Percentiles rank a stretch among this genome's conserved stretches.
Conservation (phyloP, 2,888 invertebrate genomes). For the Aphodius sticticus region DNA sequence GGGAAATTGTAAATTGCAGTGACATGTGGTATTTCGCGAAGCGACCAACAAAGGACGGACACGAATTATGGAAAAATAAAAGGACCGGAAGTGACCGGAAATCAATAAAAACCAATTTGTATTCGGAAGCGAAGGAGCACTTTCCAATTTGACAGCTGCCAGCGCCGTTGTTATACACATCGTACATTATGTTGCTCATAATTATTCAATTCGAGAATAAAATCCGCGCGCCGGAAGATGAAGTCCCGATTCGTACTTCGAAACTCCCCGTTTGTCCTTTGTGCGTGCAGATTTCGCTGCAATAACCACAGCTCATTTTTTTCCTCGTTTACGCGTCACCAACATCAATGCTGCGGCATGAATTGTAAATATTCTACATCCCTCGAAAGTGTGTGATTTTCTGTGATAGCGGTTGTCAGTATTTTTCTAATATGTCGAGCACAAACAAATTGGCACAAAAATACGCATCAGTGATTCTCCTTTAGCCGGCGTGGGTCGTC, state of each 20-base stretch:
- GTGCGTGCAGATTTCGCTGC: not conserved
- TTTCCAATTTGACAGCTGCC: slow-evolving; percentile 19
- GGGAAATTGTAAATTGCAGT: not conserved
- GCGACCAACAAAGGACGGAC: slow-evolving; percentile 15
- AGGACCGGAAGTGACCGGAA: slow-evolving; percentile 10
- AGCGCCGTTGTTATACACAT: slow-evolving; percentile 5
- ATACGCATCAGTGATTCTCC: not conserved
- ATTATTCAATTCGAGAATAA: not conserved
- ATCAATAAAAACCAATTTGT: slow-evolving; percentile 26
- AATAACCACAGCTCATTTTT: not conserved
- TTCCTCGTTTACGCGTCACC: not conserved
- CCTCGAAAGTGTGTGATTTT: not conserved
- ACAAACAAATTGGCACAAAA: not conserved
- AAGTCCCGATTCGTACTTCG: too few relatives aligned
- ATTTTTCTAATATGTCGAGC: not conserved
- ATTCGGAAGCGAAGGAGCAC: slow-evolving; percentile 21
- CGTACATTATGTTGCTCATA: not conserved
- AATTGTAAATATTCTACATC: not conserved
- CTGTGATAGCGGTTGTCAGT: not conserved
- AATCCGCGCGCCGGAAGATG: not conserved
- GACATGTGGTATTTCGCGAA: not conserved
- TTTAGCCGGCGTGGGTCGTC: not conserved
- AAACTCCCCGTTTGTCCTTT: not conserved
- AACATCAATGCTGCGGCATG: not conserved
- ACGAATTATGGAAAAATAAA: slow-evolving; percentile 4